Evolutionary conservation across 2,797 vertebrate species (phyloP).

Genomic region (Lepilemur septentrionalis): DNA sequence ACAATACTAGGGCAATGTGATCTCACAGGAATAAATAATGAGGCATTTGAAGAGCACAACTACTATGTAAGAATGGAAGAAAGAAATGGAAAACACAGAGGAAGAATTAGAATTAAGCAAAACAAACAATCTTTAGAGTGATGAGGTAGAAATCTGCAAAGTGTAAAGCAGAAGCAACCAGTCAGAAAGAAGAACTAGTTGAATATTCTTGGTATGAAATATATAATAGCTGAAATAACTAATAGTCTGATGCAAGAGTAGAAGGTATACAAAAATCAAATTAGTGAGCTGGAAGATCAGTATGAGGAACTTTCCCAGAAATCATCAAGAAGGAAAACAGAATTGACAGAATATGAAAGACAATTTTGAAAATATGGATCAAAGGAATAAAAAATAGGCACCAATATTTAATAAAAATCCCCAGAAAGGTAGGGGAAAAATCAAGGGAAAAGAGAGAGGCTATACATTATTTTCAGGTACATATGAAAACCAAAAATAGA

Average conservation of each 20-base stretch:
- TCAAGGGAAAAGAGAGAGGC: not conserved
- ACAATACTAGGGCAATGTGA: not conserved
- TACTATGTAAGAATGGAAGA: not conserved
- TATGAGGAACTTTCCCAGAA: not conserved
- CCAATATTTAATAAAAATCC: not conserved
- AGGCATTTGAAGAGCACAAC: not conserved
- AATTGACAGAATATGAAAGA: not conserved
- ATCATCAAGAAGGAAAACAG: not conserved
- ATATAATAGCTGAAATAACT: not conserved
- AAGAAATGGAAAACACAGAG: not conserved
- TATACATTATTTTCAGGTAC: not conserved
- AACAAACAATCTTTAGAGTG: not conserved
- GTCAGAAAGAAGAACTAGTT: not conserved
- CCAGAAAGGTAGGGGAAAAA: not conserved
- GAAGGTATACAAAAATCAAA: not conserved
- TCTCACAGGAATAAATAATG: not conserved
- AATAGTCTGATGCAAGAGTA: not conserved
- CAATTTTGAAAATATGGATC: not conserved
- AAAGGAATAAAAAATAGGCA: not conserved
- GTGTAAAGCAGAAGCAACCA: not conserved
- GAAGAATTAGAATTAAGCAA: not conserved
- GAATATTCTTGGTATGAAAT: not conserved
- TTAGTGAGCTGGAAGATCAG: not conserved
- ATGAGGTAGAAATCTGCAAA: not conserved
- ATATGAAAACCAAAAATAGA: not conserved